Percentiles rank a stretch among this genome's conserved stretches.
Evolutionary conservation across 2,797 vertebrate species (phyloP).

Genomic region (Acestrorhynchus altus): DNA sequence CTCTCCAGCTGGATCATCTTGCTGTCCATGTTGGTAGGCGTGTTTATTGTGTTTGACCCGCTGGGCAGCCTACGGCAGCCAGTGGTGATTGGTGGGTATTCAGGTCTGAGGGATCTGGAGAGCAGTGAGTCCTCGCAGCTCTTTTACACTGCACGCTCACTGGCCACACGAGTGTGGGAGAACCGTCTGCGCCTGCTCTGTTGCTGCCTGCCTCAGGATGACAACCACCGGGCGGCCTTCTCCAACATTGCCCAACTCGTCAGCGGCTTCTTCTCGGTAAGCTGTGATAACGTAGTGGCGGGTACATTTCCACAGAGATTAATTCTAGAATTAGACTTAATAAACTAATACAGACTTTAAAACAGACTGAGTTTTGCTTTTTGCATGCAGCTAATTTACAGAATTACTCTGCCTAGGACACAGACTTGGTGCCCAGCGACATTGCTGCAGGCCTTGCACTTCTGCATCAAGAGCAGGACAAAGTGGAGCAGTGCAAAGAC

Average conservation of each 20-base stretch:
- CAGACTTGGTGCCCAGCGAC: constrained; percentile 94
- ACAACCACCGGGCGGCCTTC: constrained; percentile 89
- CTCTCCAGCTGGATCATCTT: constrained; percentile 91
- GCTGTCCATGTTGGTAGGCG: constrained; percentile 81
- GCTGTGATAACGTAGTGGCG: constrained; percentile 36
- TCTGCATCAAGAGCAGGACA: constrained; percentile 95
- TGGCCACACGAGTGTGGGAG: constrained; percentile 92
- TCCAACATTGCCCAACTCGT: constrained; percentile 90
- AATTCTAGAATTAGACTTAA: neutral
- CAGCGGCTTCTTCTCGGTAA: constrained; percentile 89
- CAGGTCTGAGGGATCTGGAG: constrained; percentile 77
- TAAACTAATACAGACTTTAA: neutral
- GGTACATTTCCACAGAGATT: no score
- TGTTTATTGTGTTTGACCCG: constrained; percentile 92
- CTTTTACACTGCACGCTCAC: constrained; percentile 84
- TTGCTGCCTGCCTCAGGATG: constrained; percentile 91
- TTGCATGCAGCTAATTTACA: neutral
- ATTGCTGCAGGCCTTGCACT: constrained; percentile 93
- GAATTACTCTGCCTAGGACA: constrained; percentile 83
- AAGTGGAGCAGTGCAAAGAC: constrained; percentile 81
- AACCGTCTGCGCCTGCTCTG: constrained; percentile 88
- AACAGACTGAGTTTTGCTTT: neutral
- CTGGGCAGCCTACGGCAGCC: constrained; percentile 80
- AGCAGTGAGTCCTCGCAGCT: constrained; percentile 86
- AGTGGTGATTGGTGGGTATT: constrained; percentile 46